Percentiles rank a stretch among this genome's conserved stretches.
These are phyloP conservation scores for Pica pica DNA, from an alignment of 2,113 vertebrate species.

Conservation along the genomic window DNA sequence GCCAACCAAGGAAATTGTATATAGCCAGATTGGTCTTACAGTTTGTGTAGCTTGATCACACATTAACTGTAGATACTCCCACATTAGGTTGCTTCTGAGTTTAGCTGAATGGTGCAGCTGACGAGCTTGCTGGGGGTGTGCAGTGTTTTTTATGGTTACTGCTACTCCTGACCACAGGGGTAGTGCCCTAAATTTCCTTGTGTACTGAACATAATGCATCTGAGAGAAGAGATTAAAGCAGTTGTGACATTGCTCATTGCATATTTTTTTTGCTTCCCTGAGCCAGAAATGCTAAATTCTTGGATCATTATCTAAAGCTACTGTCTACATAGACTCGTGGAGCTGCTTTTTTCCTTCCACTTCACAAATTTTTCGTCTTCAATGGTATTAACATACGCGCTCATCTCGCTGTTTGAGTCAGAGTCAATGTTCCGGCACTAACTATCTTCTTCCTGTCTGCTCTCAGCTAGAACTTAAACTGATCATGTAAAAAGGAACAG, in stretches of 20 bases:
- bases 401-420: background rate
- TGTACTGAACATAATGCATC: background rate
- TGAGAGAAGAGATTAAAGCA: background rate
- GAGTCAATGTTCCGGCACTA: conserved; percentile 15
- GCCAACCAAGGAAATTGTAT: background rate
- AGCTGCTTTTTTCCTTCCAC: conserved; percentile 8
- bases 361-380: conserved; percentile 3
- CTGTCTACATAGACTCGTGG: background rate
- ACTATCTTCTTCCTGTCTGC: background rate
- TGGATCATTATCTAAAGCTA: background rate
- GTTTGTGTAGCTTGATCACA: background rate
- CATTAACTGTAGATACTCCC: background rate
- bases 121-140: background rate
- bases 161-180: background rate
- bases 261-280: background rate
- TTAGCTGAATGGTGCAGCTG: background rate
- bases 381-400: background rate
- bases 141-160: background rate
- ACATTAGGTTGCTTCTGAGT: background rate
- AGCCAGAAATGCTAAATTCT: background rate
- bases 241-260: background rate
- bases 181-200: conserved; percentile 14
- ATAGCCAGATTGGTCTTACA: background rate
- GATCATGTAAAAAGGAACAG: background rate
- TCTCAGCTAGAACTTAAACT: background rate